phyloP scores from a whole-genome alignment of 1,140 invertebrate genomes.

The Scaptomyza hsui region DNA sequence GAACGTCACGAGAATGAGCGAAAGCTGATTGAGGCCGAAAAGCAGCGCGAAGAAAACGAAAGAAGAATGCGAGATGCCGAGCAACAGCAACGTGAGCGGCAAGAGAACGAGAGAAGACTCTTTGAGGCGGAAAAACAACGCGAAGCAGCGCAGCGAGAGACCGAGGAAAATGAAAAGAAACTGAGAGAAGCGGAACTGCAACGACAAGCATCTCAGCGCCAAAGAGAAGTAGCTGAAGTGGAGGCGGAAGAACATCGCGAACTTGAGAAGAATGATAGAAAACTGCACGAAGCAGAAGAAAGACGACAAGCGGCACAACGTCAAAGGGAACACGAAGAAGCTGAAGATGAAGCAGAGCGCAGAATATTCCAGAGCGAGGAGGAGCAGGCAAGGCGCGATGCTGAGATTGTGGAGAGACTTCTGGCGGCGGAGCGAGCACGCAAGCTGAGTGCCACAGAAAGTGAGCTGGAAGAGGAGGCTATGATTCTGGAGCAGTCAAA shows the following conservation, averaged over 20 bases:
- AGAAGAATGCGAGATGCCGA: constrained; percentile 12
- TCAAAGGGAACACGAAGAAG: constrained; percentile 29
- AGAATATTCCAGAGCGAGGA: constrained; percentile 40
- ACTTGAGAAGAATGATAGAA: constrained; percentile 22
- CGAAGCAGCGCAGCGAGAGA: constrained; percentile 18
- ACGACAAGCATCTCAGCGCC: too few species aligned
- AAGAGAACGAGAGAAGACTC: constrained; percentile 27
- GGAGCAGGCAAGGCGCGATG: constrained; percentile 53
- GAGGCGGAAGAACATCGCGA: constrained; percentile 14
- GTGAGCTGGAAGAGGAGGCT: constrained; percentile 72
- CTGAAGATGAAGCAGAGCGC: constrained; percentile 37
- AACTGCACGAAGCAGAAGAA: constrained; percentile 1
- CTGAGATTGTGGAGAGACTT: constrained; percentile 65
- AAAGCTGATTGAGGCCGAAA: constrained; percentile 43
- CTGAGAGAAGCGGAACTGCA: constrained; percentile 10
- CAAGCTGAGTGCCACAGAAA: constrained; percentile 64
- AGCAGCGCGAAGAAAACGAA: constrained; percentile 20
- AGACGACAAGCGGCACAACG: neutral
- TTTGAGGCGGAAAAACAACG: constrained; percentile 33
- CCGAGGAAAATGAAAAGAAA: constrained; percentile 28
- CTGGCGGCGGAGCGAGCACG: constrained; percentile 64
- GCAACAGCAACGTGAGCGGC: constrained; percentile 17
- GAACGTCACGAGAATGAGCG: constrained; percentile 41
- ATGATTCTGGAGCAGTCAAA: constrained; percentile 41
- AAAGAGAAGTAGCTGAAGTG: too few species aligned